Base-by-base conservation (phyloP, 2,797 vertebrate species). In the Luscinia megarhynchos region DNA sequence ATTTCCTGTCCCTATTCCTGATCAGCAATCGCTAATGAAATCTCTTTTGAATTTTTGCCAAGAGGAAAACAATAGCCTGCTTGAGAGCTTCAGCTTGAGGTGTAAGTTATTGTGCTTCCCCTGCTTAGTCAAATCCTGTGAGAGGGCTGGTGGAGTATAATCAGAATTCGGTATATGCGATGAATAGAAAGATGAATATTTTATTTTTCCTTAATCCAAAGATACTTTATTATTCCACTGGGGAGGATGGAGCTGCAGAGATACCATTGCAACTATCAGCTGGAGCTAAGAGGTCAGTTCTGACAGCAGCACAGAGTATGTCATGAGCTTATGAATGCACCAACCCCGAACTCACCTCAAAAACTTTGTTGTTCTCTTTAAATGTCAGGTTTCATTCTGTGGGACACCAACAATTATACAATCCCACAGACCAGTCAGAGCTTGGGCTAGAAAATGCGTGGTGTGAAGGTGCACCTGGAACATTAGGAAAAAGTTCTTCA, bases 11-110 rank as follows among this genome's bases (percentile, higher is more conserved):
- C 63, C 57, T 84, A 17, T 76, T 90, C 55, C 6, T 19, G 41
- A 95, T 87, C 84, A 95, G 76, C 76, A 94, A 64, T 23, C 0
- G 6, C 57, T 83, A 95, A 88, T 79, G 82, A 95, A 96, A 86
- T 50, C 11, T 59, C 67, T 70, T 85, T 46, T 84, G 73, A 92
- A 86, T 61, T n/a, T 69, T 36, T 93, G 95, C 92, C 95, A 95
- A 95, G 58, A 41, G 17, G 45, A 91, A 86, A 92, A 92, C 90
- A 84, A 89, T 34, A 63, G 75, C 48, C n/a, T 43, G 69, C 75
- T 64, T 0, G 1, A 82, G 85, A 43, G 66, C 55, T 84, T 59
- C 59, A 61, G 63, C 36, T 50, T 64, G 62, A 48, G 68, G 54
- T 53, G 51, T 1, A 1, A 87, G 75, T 64, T 74, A 50, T 12